Percentiles rank a stretch among this genome's conserved stretches.
Evolutionary conservation across 1,140 invertebrate species (phyloP).

Genomic region (Chionoecetes opilio): DNA sequence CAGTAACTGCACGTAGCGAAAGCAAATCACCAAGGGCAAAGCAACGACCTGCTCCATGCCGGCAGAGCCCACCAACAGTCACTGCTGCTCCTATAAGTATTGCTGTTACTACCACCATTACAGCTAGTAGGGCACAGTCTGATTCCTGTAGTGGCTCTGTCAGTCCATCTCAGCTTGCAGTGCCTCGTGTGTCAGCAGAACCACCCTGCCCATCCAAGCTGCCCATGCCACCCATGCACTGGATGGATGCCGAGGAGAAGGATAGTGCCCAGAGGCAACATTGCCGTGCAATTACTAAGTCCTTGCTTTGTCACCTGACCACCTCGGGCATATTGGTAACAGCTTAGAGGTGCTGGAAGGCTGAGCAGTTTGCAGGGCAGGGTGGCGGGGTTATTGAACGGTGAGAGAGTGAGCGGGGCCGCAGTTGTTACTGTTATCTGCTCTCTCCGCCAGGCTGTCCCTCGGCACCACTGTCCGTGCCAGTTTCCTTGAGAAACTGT

Average conservation of each 20-base stretch:
- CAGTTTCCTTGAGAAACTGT: slow-evolving; percentile 80
- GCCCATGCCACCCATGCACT: slow-evolving; percentile 75
- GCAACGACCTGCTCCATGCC: slow-evolving; percentile 59
- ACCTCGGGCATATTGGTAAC: slow-evolving; percentile 74
- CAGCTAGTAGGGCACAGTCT: slow-evolving; percentile 28
- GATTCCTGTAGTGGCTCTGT: slow-evolving; percentile 70
- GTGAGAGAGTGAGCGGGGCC: slow-evolving; percentile 68
- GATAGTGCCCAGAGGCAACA: slow-evolving; percentile 69
- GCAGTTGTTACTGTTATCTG: slow-evolving; percentile 75
- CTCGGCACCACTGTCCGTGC: slow-evolving; percentile 72
- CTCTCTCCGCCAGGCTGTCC: slow-evolving; percentile 62
- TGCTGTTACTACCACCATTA: slow-evolving; percentile 40
- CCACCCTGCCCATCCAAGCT: slow-evolving; percentile 78
- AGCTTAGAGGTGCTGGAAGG: slow-evolving; percentile 75
- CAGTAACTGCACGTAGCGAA: slow-evolving; percentile 72
- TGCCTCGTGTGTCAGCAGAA: slow-evolving; percentile 78
- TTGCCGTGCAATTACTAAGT: slow-evolving; percentile 74
- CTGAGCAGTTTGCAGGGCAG: slow-evolving; percentile 68
- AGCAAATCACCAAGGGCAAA: slow-evolving; percentile 77
- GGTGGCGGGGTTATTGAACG: slow-evolving; percentile 74
- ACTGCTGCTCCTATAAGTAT: slow-evolving; percentile 59
- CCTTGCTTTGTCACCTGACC: slow-evolving; percentile 71
- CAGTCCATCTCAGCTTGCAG: slow-evolving; percentile 78
- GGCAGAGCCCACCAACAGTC: slow-evolving; percentile 70
- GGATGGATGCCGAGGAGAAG: slow-evolving; percentile 69